A percentile compares a stretch with the other conserved stretches of the same genome.
These are phyloP conservation scores for Acanthosepion pharaonis DNA, from an alignment of 2,888 invertebrate genomes.

Conservation along the genomic window DNA sequence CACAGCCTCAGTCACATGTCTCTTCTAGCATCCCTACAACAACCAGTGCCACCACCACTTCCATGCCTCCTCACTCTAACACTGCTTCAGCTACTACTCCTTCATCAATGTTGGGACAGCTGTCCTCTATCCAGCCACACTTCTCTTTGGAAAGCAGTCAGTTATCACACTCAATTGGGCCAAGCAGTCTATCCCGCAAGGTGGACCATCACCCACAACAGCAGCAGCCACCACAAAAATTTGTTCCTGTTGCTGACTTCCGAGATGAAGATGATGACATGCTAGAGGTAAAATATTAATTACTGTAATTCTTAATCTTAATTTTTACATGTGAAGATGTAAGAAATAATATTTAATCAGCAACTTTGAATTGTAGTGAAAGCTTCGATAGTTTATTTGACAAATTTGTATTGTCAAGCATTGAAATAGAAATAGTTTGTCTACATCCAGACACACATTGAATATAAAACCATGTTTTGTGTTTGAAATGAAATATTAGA, in stretches of 20 bases:
- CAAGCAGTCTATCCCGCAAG: neutral
- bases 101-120: conserved; percentile 1
- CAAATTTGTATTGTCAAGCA: no score
- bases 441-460: no score
- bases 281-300: neutral
- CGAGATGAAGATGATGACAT: conserved; percentile 47
- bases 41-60: conserved; percentile 34
- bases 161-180: neutral
- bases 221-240: conserved; percentile 36
- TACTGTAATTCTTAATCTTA: no score
- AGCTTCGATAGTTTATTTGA: no score
- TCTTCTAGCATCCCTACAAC: conserved; percentile 39
- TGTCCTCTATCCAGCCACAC: conserved; percentile 35
- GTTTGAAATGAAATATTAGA: no score
- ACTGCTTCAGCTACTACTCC: neutral
- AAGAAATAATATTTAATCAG: no score
- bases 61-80: conserved; percentile 40
- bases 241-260: conserved; percentile 46
- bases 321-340: no score
- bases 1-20: neutral
- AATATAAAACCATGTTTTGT: no score
- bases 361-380: no score
- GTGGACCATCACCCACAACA: conserved; percentile 3
- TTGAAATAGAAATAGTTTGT: no score
- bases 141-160: conserved; percentile 39